Evolutionary conservation across 2,888 invertebrate genomes (phyloP).

Genomic region (Cotesia congregata): DNA sequence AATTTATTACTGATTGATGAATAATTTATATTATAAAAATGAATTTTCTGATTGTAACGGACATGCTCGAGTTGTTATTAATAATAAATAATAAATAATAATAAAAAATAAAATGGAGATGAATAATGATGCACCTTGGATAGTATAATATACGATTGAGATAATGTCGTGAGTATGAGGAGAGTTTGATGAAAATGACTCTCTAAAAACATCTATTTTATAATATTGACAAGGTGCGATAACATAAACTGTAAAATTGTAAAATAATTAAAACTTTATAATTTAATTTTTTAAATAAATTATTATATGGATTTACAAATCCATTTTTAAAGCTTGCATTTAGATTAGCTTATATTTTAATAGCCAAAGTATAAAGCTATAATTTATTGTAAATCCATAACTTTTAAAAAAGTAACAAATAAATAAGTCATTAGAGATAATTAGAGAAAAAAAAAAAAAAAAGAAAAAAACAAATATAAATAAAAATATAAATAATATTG

Average conservation of each 20-base stretch:
- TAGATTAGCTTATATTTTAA: neutral
- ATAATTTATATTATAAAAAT: neutral
- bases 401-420: conserved; percentile 45
- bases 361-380: neutral
- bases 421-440: conserved; percentile 19
- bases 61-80: conserved; percentile 1
- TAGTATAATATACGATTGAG: neutral
- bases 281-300: conserved; percentile 10
- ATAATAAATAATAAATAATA: conserved; percentile 22
- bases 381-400: conserved; percentile 61
- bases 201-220: conserved; percentile 62
- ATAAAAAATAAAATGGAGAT: conserved; percentile 24
- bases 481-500: conserved; percentile 9
- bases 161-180: conserved; percentile 10
- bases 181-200: conserved; percentile 50
- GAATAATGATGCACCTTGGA: conserved; percentile 19
- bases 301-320: conserved; percentile 57
- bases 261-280: conserved; percentile 12
- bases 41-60: neutral
- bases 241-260: conserved; percentile 44
- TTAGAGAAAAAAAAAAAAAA: conserved; percentile 24
- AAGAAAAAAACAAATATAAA: conserved; percentile 32
- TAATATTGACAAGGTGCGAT: conserved; percentile 51
- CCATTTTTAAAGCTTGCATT: conserved; percentile 15
- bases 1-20: neutral